Evolutionary conservation across 2,113 vertebrate species (phyloP).

Genomic region (Rana temporaria): DNA sequence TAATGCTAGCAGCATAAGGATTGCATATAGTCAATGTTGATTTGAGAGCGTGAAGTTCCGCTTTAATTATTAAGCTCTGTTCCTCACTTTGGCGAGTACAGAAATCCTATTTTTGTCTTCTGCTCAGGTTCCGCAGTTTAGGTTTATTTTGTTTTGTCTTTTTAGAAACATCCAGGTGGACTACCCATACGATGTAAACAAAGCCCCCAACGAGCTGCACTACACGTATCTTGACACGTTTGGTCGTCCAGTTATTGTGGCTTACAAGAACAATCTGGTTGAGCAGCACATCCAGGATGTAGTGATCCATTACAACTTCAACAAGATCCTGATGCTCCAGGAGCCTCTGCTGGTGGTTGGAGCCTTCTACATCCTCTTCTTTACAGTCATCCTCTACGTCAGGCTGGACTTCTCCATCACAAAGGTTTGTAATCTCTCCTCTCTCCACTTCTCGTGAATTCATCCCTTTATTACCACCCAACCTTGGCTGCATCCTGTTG

Average conservation of each 20-base stretch:
- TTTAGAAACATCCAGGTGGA: constrained; percentile 91
- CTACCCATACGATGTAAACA: constrained; percentile 89
- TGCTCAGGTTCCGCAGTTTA: not conserved
- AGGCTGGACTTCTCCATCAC: constrained; percentile 98
- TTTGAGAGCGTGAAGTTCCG: too few species aligned
- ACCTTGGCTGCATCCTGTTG: too few species aligned
- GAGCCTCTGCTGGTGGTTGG: constrained; percentile 95
- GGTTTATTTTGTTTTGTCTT: not conserved
- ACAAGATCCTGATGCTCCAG: constrained; percentile 97
- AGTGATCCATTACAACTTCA: constrained; percentile 81
- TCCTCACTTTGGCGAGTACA: too few species aligned
- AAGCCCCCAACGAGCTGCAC: constrained; percentile 87
- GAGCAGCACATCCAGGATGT: constrained; percentile 98
- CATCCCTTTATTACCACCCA: too few species aligned
- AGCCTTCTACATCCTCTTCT: constrained; percentile 96
- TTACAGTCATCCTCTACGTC: constrained; percentile 95
- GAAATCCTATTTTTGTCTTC: not conserved
- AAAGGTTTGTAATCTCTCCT: constrained; percentile 78
- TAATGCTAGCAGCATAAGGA: too few species aligned
- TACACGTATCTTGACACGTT: constrained; percentile 98
- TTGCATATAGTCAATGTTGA: too few species aligned
- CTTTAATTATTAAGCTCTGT: too few species aligned
- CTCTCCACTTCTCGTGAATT: not conserved
- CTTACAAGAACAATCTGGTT: constrained; percentile 92
- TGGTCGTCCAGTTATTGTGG: constrained; percentile 92